phyloP scores from a whole-genome alignment of 2,797 vertebrate species.

The Cyprinella venusta region DNA sequence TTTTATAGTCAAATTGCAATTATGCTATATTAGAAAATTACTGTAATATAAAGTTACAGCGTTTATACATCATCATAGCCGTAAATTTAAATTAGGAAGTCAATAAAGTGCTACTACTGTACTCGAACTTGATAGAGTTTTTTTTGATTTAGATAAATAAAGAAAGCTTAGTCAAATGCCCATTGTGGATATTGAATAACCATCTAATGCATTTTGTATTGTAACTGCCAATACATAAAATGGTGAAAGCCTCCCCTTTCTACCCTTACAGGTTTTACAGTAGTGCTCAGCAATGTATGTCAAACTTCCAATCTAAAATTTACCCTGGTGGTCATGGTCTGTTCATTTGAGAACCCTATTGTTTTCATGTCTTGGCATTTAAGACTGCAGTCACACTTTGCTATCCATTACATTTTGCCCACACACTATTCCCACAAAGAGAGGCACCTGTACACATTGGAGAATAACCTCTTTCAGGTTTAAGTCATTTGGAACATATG shows the following conservation, averaged over 20 bases:
- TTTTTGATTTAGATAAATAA: not conserved
- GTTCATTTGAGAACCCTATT: not conserved
- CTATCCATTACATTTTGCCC: not conserved
- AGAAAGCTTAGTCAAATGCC: not conserved
- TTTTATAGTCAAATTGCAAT: too few relatives aligned
- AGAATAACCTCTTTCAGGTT: not conserved
- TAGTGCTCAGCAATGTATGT: not conserved
- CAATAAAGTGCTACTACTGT: not conserved
- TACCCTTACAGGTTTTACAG: not conserved
- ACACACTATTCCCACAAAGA: not conserved
- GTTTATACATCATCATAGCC: not conserved
- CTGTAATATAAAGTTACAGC: not conserved
- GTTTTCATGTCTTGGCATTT: conserved; percentile 1
- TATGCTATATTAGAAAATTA: not conserved
- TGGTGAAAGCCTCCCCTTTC: not conserved
- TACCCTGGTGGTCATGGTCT: not conserved
- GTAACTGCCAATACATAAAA: not conserved
- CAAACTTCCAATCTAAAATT: conserved; percentile 15
- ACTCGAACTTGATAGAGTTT: not conserved
- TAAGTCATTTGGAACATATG: not conserved
- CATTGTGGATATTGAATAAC: not conserved
- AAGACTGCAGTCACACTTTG: conserved; percentile 1
- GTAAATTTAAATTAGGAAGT: not conserved
- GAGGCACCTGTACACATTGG: not conserved
- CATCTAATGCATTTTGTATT: not conserved